phyloP scores from a whole-genome alignment of 1,140 invertebrate species.

The Saccostrea echinata region DNA sequence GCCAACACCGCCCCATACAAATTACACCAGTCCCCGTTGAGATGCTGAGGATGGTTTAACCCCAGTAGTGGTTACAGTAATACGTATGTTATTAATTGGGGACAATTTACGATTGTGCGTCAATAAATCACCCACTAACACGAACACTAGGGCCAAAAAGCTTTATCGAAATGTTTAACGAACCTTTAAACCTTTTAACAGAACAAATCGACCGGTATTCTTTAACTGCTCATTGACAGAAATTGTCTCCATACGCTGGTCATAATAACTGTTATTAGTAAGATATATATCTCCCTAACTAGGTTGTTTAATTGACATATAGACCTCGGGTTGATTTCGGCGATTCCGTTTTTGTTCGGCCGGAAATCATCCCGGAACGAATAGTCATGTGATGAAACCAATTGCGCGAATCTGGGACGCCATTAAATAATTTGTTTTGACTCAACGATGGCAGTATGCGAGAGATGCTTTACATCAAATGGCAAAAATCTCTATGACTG shows the following conservation, averaged over 20 bases:
- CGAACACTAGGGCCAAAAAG: constrained; percentile 29
- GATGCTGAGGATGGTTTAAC: constrained; percentile 4
- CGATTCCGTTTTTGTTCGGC: constrained; percentile 32
- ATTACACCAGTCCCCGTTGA: background rate
- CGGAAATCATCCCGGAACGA: constrained; percentile 39
- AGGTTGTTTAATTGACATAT: constrained; percentile 44
- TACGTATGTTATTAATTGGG: constrained; percentile 34
- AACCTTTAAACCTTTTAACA: constrained; percentile 39
- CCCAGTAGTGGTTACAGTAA: constrained; percentile 28
- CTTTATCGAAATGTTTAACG: constrained; percentile 31
- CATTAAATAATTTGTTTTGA: constrained; percentile 38
- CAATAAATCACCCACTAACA: constrained; percentile 32
- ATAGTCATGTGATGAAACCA: constrained; percentile 40
- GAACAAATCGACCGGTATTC: constrained; percentile 30
- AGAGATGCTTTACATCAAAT: constrained; percentile 28
- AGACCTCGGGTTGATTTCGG: constrained; percentile 13
- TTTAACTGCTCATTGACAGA: constrained; percentile 36
- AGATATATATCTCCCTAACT: constrained; percentile 46
- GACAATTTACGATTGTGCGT: constrained; percentile 28
- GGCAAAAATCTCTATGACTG: background rate
- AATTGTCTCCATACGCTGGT: constrained; percentile 29
- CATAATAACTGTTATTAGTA: constrained; percentile 38
- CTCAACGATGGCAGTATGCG: background rate
- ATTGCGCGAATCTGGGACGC: constrained; percentile 40
- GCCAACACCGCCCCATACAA: background rate